Evolutionary conservation across 2,797 vertebrate species (phyloP).

Genomic region (Manis javanica): DNA sequence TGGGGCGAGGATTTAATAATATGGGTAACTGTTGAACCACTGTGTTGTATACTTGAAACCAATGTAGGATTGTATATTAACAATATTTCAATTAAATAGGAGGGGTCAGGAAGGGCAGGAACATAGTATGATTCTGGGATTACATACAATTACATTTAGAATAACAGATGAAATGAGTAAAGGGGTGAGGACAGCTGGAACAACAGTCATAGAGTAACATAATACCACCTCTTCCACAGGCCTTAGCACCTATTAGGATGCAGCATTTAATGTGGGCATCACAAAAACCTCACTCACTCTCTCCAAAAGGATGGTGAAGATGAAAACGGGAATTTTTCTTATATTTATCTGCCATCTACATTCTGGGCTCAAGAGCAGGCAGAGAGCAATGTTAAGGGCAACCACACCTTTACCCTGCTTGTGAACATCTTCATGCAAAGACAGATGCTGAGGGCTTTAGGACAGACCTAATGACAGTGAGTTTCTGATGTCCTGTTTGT

Average conservation of each 20-base stretch:
- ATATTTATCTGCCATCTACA: slow-evolving; percentile 51
- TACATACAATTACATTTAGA: background rate
- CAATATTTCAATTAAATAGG: no score
- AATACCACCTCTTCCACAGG: background rate
- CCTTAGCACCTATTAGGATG: background rate
- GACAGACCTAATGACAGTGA: slow-evolving; percentile 64
- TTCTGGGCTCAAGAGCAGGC: slow-evolving; percentile 59
- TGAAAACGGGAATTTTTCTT: slow-evolving; percentile 12
- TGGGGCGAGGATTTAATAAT: no score
- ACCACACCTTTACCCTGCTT: slow-evolving; percentile 63
- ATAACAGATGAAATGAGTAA: background rate
- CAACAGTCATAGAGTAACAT: background rate
- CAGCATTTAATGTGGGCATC: background rate
- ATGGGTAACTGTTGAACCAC: no score
- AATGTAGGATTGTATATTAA: no score
- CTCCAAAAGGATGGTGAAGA: slow-evolving; percentile 44
- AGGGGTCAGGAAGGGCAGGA: background rate
- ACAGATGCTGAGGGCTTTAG: slow-evolving; percentile 57
- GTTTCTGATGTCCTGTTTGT: slow-evolving; percentile 45
- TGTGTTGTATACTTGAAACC: no score
- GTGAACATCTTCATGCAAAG: slow-evolving; percentile 73
- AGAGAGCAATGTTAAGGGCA: slow-evolving; percentile 57
- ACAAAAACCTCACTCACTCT: background rate
- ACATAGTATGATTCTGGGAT: slow-evolving; percentile 7
- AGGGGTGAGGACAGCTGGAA: background rate